Evolutionary conservation across 1,140 invertebrate genomes (phyloP).

Genomic region (Contarinia nasturtii): DNA sequence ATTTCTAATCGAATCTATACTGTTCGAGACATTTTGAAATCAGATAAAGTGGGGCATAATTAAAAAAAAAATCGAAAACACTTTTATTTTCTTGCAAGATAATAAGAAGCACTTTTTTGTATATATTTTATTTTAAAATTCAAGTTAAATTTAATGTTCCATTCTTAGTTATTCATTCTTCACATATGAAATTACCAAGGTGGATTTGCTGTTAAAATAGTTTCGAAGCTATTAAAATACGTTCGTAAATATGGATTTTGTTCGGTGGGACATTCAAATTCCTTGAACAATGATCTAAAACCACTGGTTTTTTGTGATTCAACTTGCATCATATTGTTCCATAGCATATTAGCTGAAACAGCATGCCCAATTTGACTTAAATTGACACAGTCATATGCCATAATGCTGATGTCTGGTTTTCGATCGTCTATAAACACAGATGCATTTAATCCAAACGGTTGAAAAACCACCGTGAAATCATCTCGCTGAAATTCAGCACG

Average conservation of each 20-base stretch:
- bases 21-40: no score
- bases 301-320: conserved; percentile 7
- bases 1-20: no score
- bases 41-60: no score
- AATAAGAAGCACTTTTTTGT: no score
- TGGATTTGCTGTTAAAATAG: no score
- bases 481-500: conserved; percentile 1
- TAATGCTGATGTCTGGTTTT: conserved; percentile 30
- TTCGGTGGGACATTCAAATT: conserved; percentile 8
- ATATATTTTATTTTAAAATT: no score
- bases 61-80: no score
- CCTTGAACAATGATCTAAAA: conserved; percentile 6
- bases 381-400: conserved; percentile 47
- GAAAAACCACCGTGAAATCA: conserved; percentile 40
- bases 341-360: conserved; percentile 27
- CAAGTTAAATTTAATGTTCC: no score
- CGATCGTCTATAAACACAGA: conserved; percentile 16
- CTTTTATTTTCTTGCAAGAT: no score
- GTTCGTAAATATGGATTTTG: conserved; percentile 9
- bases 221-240: conserved; percentile 5
- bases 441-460: conserved; percentile 24
- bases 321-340: conserved; percentile 34
- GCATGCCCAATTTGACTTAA: conserved; percentile 36
- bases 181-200: no score
- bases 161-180: no score